Base-by-base conservation (phyloP, 2,113 vertebrate species). In the Myrmophylax atrothorax region DNA sequence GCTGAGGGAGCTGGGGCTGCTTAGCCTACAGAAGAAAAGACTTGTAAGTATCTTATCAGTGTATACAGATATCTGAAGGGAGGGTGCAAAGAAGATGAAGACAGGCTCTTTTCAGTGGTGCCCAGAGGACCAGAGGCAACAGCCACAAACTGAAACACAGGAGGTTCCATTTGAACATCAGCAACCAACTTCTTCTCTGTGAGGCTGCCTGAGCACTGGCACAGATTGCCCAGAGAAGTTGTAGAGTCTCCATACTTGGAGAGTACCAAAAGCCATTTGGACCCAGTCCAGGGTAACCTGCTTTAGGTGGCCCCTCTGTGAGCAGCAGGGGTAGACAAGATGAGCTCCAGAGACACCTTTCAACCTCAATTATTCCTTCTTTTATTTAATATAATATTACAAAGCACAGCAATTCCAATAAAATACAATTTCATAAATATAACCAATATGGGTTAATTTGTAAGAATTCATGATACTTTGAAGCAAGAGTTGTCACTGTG, bases 21-120 rank as follows among this genome's bases (percentile, higher is more conserved):
- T 69, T 10, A 50, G 24, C 22, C 11, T 8, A 14, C 28, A 40
- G 40, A 62, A 56, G 40, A 20, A 40, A 46, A 42, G 13, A 25
- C 14, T 42, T 0, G 0, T 5, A 17, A 23, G 5, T 25, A 24
- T 55, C 66, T 78, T 56, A 42, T 10, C 31, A 63, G 59, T 3
- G 3, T 19, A 40, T 3, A 70, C 5, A 62, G 82, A 62, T 7
- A 70, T 19, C 62, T 60, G 24, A 53, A 38, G 38, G 33, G 13
- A 46, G 10, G 19, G 23, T 11, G 10, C 23, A n/a, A 38, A 60
- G 53, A 53, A 2, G 16, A 75, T 2, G 44, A 28, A 24, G 37
- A 53, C 19, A n/a, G 23, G 15, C 24, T 38, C 38, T 46, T 46
- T 38, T 52, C 77, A 82, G 53, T 18, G 16, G 16, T 46, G 60